Base-by-base conservation (phyloP, 1,140 invertebrate species). In the Pararge aegeria region DNA sequence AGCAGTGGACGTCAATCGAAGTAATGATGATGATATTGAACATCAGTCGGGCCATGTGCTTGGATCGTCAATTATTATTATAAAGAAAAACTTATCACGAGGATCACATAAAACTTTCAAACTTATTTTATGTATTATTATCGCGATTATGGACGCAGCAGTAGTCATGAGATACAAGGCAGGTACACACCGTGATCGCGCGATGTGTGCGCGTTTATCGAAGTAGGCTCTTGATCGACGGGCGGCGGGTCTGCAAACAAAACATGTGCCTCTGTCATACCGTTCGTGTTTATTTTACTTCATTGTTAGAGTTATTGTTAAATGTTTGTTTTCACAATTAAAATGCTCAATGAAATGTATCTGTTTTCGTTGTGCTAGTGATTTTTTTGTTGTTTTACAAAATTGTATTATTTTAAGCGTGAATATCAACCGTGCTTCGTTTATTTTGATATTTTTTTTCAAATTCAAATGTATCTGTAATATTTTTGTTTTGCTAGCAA, bases 151-250 rank as follows among this genome's bases (percentile, higher is more conserved):
- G n/a, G n/a, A n/a, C n/a, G n/a, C n/a, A n/a, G n/a, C n/a, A n/a
- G n/a, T n/a, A n/a, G n/a, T n/a, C n/a, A n/a, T n/a, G n/a, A n/a
- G n/a, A 24, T 24, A 24, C 24, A 24, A 10, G 29, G 5, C 5
- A 7, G 29, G 12, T 46, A n/a, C 44, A 20, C n/a, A 46, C 44
- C 44, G 12, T 46, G 19, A 46, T 46, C 44, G 1, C 44, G 44
- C 0, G 44, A 18, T 21, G 44, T 46, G 19, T 46, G 44, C 12
- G 44, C 44, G 20, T 46, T 20, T 12, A 20, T 20, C 7, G 5
- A 10, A 20, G 18, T 21, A 5, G 19, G 10, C 7, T 20, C 44
- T 5, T 12, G 15, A n/a, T 46, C 15, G 7, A 1, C 19, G 12
- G 44, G 19, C 44, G 20, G 18, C 4, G 44, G 44, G 21, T 46